These are phyloP conservation scores for Solenopsis invicta DNA, from an alignment of 1,140 invertebrate genomes.

Conservation along the genomic window DNA sequence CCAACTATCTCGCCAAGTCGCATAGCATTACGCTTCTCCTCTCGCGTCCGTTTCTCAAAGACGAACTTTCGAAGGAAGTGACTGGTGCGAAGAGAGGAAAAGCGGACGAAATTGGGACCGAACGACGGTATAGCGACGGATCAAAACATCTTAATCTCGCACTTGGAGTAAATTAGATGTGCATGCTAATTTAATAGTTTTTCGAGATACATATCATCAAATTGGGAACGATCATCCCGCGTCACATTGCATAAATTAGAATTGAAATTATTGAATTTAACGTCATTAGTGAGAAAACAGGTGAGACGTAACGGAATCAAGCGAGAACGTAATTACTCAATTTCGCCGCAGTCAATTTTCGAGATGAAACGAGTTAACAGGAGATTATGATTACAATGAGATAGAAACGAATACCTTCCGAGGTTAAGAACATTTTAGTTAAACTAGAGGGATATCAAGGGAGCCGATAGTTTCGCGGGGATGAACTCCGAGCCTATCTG, in stretches of 20 bases:
- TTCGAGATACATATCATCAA: background rate
- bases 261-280: background rate
- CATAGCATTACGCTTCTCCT: conserved; percentile 47
- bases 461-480: background rate
- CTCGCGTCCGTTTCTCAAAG: conserved; percentile 65
- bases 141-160: conserved; percentile 25
- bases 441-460: background rate
- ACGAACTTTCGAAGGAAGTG: conserved; percentile 33
- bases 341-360: conserved; percentile 12
- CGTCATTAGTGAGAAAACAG: background rate
- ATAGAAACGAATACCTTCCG: conserved; percentile 1
- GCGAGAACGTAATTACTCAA: background rate
- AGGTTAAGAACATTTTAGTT: background rate
- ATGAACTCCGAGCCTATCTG: conserved; percentile 42
- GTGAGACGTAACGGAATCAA: background rate
- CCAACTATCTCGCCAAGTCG: conserved; percentile 24
- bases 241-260: background rate
- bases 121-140: background rate
- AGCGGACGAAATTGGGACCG: conserved; percentile 21
- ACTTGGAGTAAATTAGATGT: conserved; percentile 23
- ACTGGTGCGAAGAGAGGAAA: conserved; percentile 27
- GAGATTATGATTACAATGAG: conserved; percentile 4
- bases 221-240: background rate
- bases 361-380: conserved; percentile 8
- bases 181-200: conserved; percentile 22